Percentiles rank a stretch among this genome's conserved stretches.
These are phyloP conservation scores for Blastomussa wellsi DNA, from an alignment of 92 coral and sea anemone genomes.

Conservation along the genomic window DNA sequence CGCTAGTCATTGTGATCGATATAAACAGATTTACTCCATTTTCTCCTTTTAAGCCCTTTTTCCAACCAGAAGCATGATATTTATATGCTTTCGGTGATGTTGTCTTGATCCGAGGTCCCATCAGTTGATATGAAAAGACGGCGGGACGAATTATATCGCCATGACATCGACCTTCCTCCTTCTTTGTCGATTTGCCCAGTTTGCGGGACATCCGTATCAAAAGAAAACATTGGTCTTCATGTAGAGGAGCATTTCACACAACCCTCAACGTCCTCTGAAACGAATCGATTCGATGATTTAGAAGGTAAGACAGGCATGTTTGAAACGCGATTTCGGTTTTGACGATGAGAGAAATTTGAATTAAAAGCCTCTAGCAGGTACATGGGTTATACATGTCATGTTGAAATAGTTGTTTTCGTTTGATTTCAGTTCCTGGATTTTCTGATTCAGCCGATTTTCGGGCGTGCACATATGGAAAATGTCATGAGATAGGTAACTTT, in stretches of 20 bases:
- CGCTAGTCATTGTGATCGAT: conserved; percentile 37
- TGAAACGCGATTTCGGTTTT: conserved; percentile 2
- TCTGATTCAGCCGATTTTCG: conserved; percentile 80
- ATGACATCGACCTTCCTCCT: conserved; percentile 73
- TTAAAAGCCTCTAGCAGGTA: conserved; percentile 55
- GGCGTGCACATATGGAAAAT: conserved; percentile 75
- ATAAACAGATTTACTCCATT: not conserved
- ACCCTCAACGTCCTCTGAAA: conserved; percentile 70
- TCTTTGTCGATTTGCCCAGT: conserved; percentile 91
- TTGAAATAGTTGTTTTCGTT: conserved; percentile 26
- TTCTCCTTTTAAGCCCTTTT: not conserved
- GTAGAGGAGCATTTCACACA: conserved; percentile 90
- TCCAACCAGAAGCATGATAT: conserved; percentile 33
- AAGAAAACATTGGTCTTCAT: conserved; percentile 80
- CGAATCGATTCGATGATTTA: conserved; percentile 60
- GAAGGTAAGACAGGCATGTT: conserved; percentile 62
- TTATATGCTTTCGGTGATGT: conserved; percentile 37
- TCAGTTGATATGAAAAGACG: conserved; percentile 77
- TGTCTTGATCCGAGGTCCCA: conserved; percentile 2
- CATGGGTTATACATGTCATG: not conserved
- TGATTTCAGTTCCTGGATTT: conserved; percentile 68
- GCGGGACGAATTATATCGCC: conserved; percentile 72
- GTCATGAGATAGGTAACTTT: conserved; percentile 80
- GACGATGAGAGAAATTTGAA: not conserved
- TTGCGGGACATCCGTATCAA: conserved; percentile 83